These are phyloP conservation scores for Gymnodraco acuticeps DNA, from an alignment of 2,797 vertebrate genomes.

Conservation along the genomic window DNA sequence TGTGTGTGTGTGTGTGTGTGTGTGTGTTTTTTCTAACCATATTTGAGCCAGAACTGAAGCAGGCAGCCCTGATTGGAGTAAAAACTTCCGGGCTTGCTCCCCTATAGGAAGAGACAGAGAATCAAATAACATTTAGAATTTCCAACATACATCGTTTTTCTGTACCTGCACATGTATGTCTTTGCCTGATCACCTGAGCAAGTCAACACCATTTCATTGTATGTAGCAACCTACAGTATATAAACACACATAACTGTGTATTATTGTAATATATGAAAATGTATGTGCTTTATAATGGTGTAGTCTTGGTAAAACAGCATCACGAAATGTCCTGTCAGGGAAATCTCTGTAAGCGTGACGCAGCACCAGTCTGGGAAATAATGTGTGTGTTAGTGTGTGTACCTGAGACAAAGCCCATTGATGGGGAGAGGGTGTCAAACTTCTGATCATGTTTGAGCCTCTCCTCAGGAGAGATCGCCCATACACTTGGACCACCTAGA, in stretches of 20 bases:
- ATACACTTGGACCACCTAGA: conserved; percentile 90
- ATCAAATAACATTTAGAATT: conserved; percentile 1
- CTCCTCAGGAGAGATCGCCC: conserved; percentile 96
- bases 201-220: conserved; percentile 2
- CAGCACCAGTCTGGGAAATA: neutral
- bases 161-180: neutral
- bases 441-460: conserved; percentile 95
- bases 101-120: conserved; percentile 57
- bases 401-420: conserved; percentile 94
- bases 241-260: neutral
- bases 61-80: conserved; percentile 79
- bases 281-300: neutral
- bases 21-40: conserved; percentile 66
- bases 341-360: neutral
- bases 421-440: conserved; percentile 94
- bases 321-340: neutral
- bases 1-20: neutral
- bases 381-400: conserved; percentile 12
- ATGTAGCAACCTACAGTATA: neutral
- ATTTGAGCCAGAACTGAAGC: conserved; percentile 77
- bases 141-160: too few relatives aligned
- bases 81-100: conserved; percentile 80
- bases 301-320: neutral
- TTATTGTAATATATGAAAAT: neutral
- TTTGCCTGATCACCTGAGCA: neutral